These are phyloP conservation scores for Euthynnus affinis DNA, from an alignment of 2,797 vertebrate genomes.

Conservation along the genomic window DNA sequence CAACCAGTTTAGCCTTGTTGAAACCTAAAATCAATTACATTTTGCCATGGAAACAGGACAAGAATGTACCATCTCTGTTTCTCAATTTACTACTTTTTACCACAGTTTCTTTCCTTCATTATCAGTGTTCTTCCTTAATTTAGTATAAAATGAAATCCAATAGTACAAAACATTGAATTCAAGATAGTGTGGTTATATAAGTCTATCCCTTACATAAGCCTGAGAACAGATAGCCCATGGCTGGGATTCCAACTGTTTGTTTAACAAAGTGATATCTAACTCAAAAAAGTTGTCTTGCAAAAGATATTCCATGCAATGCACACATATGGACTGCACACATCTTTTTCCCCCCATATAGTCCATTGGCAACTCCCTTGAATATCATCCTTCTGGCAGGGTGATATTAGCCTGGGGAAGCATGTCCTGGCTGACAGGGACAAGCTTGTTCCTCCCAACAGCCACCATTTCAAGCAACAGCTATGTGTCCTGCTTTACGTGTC, in stretches of 20 bases:
- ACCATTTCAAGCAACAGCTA: slow-evolving; percentile 32
- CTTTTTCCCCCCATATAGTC: not conserved
- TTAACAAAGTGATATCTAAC: slow-evolving; percentile 41
- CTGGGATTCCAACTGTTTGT: slow-evolving; percentile 48
- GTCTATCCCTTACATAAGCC: slow-evolving; percentile 46
- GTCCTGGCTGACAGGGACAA: slow-evolving; percentile 49
- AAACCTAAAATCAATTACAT: slow-evolving; percentile 2
- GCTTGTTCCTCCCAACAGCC: slow-evolving; percentile 37
- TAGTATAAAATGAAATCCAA: slow-evolving; percentile 16
- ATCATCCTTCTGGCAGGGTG: slow-evolving; percentile 31
- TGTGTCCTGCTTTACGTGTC: slow-evolving; percentile 63
- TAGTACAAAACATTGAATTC: slow-evolving; percentile 20
- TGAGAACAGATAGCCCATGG: slow-evolving; percentile 33
- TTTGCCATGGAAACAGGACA: not conserved
- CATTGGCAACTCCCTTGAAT: slow-evolving; percentile 10
- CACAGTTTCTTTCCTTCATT: not conserved
- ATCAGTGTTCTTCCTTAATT: slow-evolving; percentile 13
- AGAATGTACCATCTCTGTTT: not conserved
- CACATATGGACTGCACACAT: not conserved
- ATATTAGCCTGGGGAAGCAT: slow-evolving; percentile 46
- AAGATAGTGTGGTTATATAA: slow-evolving; percentile 52
- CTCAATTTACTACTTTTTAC: not conserved
- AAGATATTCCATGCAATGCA: slow-evolving; percentile 16
- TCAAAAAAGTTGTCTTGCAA: slow-evolving; percentile 24
- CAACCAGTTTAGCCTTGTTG: not conserved